Base-by-base conservation (phyloP, 2,797 vertebrate genomes). In the Epinephelus coioides region DNA sequence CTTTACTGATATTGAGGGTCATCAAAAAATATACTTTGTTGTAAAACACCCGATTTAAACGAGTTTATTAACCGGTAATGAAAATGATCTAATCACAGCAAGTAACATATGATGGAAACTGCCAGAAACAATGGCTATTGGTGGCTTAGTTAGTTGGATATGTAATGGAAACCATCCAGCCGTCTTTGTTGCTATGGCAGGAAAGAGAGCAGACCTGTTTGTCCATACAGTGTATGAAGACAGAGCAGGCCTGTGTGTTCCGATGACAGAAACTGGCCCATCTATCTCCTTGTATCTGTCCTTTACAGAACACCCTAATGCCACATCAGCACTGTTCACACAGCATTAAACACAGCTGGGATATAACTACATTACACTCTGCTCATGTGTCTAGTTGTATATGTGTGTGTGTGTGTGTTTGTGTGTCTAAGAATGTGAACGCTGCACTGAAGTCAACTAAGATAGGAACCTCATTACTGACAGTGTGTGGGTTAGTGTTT, bases 321-420 rank as follows among this genome's bases (percentile, higher is more conserved):
- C 82, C 78, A 82, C 76, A 88, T 91, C 90, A 92, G 90, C 89
- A 90, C 68, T 49, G 85, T 91, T 92, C 86, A 92, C 90, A 90
- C 77, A 75, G 81, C 89, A 91, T 92, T 91, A 88, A 89, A 86
- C 87, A 81, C 78, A 86, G 73, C 69, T 38, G 55, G 70, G 68
- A 47, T 72, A 57, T 49, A 70, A 80, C 51, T 79, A 73, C 84
- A 84, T 73, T 73, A 65, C 68, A 61, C 74, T 68, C 53, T 59
- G 64, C 25, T 30, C 55, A 40, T 71, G 63, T 68, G 60, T 70
- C 44, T 40, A 4, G n/a, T 75, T 43, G 50, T 69, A 38, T 34
- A 61, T 27, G 23, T 44, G 57, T 68, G 49, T 44, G 57, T 68
- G 49, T 50, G 21, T 50, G 49, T 77, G 62, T 67, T 27, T 47